A percentile compares a stretch with the other conserved stretches of the same genome.
These are phyloP conservation scores for Polypterus senegalus DNA, from an alignment of 2,113 vertebrate species.

Conservation along the genomic window DNA sequence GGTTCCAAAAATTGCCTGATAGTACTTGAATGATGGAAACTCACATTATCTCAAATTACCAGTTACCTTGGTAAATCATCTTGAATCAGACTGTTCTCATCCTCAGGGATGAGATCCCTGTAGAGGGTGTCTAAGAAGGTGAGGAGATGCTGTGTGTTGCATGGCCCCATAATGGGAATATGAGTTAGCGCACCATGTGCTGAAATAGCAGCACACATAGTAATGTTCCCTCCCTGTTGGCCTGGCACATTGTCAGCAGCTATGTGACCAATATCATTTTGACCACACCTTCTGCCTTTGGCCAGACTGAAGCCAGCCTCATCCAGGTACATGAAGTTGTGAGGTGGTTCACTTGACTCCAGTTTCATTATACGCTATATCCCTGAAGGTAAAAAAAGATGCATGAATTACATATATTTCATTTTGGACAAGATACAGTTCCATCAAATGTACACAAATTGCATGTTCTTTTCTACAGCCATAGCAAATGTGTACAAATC, in stretches of 20 bases:
- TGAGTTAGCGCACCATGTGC: not conserved
- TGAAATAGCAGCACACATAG: not conserved
- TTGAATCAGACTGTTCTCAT: not conserved
- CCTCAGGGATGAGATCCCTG: not conserved
- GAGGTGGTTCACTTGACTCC: not conserved
- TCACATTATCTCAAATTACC: too few species aligned
- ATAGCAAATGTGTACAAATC: too few species aligned
- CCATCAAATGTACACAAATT: not conserved
- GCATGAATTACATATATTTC: not conserved
- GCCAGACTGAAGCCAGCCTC: conserved; percentile 9
- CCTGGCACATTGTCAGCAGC: conserved; percentile 4
- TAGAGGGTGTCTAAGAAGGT: not conserved
- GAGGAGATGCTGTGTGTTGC: conserved; percentile 2
- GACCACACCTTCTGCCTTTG: conserved; percentile 6
- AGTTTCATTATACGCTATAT: conserved; percentile 1
- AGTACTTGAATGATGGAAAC: too few species aligned
- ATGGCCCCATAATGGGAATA: not conserved
- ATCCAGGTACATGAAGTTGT: conserved; percentile 1
- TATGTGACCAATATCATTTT: conserved; percentile 9
- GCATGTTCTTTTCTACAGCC: too few species aligned
- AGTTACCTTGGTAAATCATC: too few species aligned
- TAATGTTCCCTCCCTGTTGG: conserved; percentile 2
- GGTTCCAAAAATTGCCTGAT: too few species aligned
- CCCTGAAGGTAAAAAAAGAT: conserved; percentile 4
- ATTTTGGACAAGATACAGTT: not conserved